Evolutionary conservation across 2,888 invertebrate species (phyloP), one percentile per base, ranked within the genome.

Genomic region (Hirudinaria manillensis): DNA sequence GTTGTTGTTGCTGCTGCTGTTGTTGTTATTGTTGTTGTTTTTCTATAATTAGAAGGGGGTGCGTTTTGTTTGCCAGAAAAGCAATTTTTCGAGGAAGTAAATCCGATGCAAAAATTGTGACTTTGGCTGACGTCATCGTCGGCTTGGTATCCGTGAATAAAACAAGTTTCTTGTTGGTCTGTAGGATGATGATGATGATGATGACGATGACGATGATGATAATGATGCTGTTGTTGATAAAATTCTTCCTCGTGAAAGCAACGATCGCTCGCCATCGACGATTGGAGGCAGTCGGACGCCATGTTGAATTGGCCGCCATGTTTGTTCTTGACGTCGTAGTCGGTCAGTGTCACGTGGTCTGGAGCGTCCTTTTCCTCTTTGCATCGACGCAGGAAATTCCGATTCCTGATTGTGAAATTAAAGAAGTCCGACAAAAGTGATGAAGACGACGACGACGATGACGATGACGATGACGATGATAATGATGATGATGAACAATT

Each of bases 291-390:
- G 24, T 61, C 61, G 19, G 61, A 61, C 61, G 61, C 61, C 61
- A 61, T 61, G 19, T 61, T 61, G 61, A 29, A 61, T 61, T 61
- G 61, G 61, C 21, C 61, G 61, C 61, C 61, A 61, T 61, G n/a
- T 61, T 61, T 61, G 61, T 29, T 61, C 13, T 61, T 61, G 61
- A 61, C 61, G 61, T 61, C 61, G 16, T 45, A 45, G 16, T 45
- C 45, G 61, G 61, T 61, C 24, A 61, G 24, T 10, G 29, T 61
- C 61, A 61, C 61, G 61, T 61, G 61, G 61, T 61, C 61, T 2
- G 29, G 24, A 61, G 61, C 61, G 29, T 61, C 61, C n/a, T 61
- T 61, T 24, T 61, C 29, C 61, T 61, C 61, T 10, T 61, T 61
- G 61, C 29, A 27, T 7, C 29, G 61, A 27, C 61, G 24, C 21